These are phyloP conservation scores for Trichomalopsis sarcophagae DNA, from an alignment of 1,140 invertebrate species.

Conservation along the genomic window DNA sequence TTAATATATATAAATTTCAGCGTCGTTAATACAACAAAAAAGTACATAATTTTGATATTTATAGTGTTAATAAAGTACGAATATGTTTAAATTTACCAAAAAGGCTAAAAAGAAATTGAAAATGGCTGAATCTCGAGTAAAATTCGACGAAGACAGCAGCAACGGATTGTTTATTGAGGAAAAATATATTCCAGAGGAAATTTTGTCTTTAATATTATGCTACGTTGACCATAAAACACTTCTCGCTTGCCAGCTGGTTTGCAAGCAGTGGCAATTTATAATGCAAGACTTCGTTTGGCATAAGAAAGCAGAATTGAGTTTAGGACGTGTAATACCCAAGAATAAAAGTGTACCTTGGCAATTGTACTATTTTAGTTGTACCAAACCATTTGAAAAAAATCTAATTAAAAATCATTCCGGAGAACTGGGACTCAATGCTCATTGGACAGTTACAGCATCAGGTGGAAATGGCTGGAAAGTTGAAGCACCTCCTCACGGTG, in stretches of 20 bases:
- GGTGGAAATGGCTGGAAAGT: background rate
- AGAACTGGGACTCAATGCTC: background rate
- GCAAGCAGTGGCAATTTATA: background rate
- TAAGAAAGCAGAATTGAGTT: background rate
- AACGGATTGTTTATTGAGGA: background rate
- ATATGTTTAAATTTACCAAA: too few species aligned
- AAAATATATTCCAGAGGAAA: background rate
- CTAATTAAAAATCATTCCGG: slow-evolving; percentile 29
- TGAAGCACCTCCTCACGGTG: background rate
- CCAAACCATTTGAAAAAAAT: slow-evolving; percentile 16
- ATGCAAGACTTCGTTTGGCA: slow-evolving; percentile 2
- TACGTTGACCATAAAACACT: background rate
- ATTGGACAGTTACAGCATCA: background rate
- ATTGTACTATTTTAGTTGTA: background rate
- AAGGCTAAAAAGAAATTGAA: too few species aligned
- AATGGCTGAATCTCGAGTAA: too few species aligned
- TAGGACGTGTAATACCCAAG: background rate
- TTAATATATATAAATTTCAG: too few species aligned
- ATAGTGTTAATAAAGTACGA: too few species aligned
- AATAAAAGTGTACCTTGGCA: background rate
- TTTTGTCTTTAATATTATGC: background rate
- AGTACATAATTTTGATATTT: too few species aligned
- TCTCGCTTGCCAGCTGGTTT: background rate
- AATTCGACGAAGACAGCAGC: background rate
- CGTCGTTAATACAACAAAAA: too few species aligned